Percentiles rank a stretch among this genome's conserved stretches.
These are phyloP conservation scores for Oscheius sp. DNA, from an alignment of 2,888 invertebrate genomes.

Conservation along the genomic window DNA sequence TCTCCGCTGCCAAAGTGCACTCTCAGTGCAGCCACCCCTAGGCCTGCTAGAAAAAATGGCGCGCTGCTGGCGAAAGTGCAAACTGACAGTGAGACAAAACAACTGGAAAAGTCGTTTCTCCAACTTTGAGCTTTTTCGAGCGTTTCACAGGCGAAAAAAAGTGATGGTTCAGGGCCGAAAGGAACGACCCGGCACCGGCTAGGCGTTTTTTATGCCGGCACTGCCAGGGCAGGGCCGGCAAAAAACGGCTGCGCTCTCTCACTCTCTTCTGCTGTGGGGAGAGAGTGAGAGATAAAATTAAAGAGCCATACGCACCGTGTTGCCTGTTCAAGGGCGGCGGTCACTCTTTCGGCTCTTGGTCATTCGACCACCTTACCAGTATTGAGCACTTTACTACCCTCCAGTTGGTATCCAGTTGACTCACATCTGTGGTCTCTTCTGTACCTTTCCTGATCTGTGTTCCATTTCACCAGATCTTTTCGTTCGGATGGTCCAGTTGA, in stretches of 20 bases:
- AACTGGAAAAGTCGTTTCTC: neutral
- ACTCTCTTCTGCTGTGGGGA: neutral
- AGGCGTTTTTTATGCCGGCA: conserved; percentile 30
- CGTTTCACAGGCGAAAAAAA: too few species aligned
- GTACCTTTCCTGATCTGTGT: too few species aligned
- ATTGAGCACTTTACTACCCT: too few species aligned
- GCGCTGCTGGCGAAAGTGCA: conserved; percentile 4
- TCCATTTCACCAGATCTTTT: too few species aligned
- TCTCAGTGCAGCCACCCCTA: conserved; percentile 9
- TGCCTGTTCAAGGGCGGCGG: too few species aligned
- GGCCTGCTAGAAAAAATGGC: conserved; percentile 22
- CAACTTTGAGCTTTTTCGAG: too few species aligned
- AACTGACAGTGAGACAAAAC: conserved; percentile 5
- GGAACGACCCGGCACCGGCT: conserved; percentile 20
- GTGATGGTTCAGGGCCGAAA: conserved; percentile 15
- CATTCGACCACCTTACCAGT: too few species aligned
- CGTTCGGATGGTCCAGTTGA: too few species aligned
- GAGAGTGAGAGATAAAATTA: conserved; percentile 14
- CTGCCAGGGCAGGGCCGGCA: conserved; percentile 16
- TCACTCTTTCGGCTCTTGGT: too few species aligned
- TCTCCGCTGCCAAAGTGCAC: neutral
- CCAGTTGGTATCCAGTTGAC: too few species aligned
- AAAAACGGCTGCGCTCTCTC: conserved; percentile 31
- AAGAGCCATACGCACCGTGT: too few species aligned
- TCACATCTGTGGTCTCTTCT: too few species aligned